These are phyloP conservation scores for Luscinia megarhynchos DNA, from an alignment of 2,797 vertebrate species.

Conservation along the genomic window DNA sequence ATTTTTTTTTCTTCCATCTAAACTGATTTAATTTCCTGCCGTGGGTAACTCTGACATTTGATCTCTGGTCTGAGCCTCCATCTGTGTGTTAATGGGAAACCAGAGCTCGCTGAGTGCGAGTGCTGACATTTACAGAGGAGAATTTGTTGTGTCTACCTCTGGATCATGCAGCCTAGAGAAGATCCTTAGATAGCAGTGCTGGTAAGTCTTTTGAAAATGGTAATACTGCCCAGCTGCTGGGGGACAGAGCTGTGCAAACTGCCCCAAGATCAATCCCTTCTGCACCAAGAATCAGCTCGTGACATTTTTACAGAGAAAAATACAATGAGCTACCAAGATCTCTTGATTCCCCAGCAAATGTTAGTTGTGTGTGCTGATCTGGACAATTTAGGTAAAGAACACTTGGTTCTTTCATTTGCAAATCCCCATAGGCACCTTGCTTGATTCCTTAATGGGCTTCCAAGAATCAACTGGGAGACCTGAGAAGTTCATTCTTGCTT, in stretches of 20 bases:
- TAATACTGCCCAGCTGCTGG: background rate
- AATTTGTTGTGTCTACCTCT: conserved; percentile 41
- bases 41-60: background rate
- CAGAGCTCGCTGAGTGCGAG: rapidly evolving
- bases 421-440: background rate
- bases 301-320: background rate
- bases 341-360: background rate
- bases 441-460: background rate
- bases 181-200: background rate
- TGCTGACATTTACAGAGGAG: conserved; percentile 51
- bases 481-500: background rate
- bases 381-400: background rate
- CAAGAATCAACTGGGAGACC: background rate
- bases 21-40: background rate
- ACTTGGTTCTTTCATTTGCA: background rate
- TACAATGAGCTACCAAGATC: background rate
- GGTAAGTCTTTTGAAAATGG: background rate
- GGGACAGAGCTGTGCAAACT: background rate
- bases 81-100: background rate
- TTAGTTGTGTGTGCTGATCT: background rate
- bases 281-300: background rate
- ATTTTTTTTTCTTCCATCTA: background rate
- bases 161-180: background rate
- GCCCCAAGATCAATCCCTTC: background rate
- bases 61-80: background rate